These are phyloP conservation scores for Vicugna pacos DNA, from an alignment of 2,113 vertebrate species.

Conservation along the genomic window DNA sequence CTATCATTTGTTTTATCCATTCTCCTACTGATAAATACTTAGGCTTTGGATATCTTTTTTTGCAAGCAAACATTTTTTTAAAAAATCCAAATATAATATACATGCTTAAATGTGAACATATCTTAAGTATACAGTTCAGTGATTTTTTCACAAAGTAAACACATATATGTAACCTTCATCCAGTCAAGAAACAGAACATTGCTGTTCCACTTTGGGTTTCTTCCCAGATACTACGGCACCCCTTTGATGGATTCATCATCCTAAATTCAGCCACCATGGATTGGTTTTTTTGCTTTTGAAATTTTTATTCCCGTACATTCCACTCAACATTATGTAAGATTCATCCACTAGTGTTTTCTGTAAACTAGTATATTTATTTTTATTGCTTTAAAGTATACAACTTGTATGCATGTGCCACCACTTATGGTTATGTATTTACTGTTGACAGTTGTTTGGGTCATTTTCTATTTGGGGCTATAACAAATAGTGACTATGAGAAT, in stretches of 20 bases:
- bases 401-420: background rate
- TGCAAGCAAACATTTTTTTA: background rate
- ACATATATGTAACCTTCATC: background rate
- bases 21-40: background rate
- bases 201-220: background rate
- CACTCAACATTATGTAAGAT: background rate
- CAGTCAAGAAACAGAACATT: background rate
- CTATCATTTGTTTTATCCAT: background rate
- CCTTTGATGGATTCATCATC: background rate
- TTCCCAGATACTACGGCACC: background rate
- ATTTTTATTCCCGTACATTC: background rate
- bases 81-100: background rate
- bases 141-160: background rate
- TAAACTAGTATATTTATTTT: background rate
- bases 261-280: background rate
- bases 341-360: background rate
- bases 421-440: background rate
- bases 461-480: conserved; percentile 33
- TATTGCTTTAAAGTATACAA: background rate
- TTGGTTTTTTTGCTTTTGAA: background rate
- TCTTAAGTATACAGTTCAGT: background rate
- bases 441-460: background rate
- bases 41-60: background rate
- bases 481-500: background rate
- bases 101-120: background rate